Evolutionary conservation across 2,113 vertebrate genomes (phyloP), one percentile per base, ranked within the genome.

Genomic region (Prietella phreatophila): DNA sequence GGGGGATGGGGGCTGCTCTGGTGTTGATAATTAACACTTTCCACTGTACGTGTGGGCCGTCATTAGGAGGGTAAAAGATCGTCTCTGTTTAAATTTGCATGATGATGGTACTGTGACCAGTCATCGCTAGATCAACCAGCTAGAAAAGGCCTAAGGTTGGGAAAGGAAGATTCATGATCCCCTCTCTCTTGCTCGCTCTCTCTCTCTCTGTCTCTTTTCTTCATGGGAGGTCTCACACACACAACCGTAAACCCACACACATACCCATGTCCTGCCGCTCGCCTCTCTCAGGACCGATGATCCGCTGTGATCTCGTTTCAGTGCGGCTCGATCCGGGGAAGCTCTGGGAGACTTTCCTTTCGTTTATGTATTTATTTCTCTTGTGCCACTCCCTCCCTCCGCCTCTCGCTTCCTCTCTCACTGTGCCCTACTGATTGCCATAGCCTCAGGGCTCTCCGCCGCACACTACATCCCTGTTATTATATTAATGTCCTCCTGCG

Each of bases 401-500:
- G 89, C 91, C 90, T 86, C 91, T 93, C 85, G 86, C 89, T 92
- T 91, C 91, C 93, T 93, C 91, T 90, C 92, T 91, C 27, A 69
- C 56, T 82, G 90, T 86, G 84, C 92, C 89, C 90, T 88, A 91
- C 93, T 94, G 93, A 95, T 95, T 94, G 93, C 91, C 80, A 89
- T 94, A 90, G 91, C 90, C 94, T 91, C 58, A 50, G 92, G 94
- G 93, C 89, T 93, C 89, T 83, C 85, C 88, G 90, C 91, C 91
- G 88, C 92, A 93, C 87, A 87, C 91, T 92, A 92, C 93, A 94
- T 94, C 93, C 90, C 92, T 91, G 93, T 94, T 94, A 95, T 95
- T 94, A 94, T 92, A 93, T 92, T 92, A 94, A 93, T 93, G 91
- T 79, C 89, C 91, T 89, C 89, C 91, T 83, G 85, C 83, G 87